Evolutionary conservation across 2,113 vertebrate genomes (phyloP), one percentile per base, ranked within the genome.

Genomic region (Gymnogyps californianus): DNA sequence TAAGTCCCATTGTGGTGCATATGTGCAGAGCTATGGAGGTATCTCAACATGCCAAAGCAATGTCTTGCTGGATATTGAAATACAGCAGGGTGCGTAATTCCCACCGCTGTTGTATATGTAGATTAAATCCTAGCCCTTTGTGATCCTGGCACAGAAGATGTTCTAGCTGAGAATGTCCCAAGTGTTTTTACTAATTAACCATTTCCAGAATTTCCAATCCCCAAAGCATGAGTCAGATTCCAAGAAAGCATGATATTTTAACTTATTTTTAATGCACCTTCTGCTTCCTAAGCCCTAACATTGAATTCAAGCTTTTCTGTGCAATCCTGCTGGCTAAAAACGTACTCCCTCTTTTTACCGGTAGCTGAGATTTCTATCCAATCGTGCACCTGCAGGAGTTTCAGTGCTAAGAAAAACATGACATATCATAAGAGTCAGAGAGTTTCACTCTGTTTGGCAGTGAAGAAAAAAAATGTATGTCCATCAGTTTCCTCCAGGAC

Each of bases 121-220:
- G 58, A 92, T 83, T 78, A 90, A 90, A 83, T 62, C 20, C 54
- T 19, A 74, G 62, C 46, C 62, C 58, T 83, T 22, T 77, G 54
- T 66, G 82, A 76, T 88, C 70, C 70, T 85, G 85, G 82, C 54
- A 89, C 51, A 80, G 75, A 91, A 59, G 31, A 72, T 74, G 31
- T 78, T 75, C 77, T 78, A 72, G 40, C 77, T 75, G 65, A 96
- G 59, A 80, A 51, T 44, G 59, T 81, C 95, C 81, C 62, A 77
- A 96, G 34, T 66, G 72, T 18, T 95, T 96, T 58, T 58, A 54
- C 85, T 90, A 75, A 93, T 83, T 83, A 96, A 86, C 75, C 42
- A 83, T 94, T 96, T 93, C 42, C 22, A 89, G 64, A 95, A 93
- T 74, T 75, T 58, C 40, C 64, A 81, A 5, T 55, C 71, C 46